A percentile compares a stretch with the other conserved stretches of the same genome.
Evolutionary conservation across 2,113 vertebrate species (phyloP).

Genomic region (Hemicordylus capensis): DNA sequence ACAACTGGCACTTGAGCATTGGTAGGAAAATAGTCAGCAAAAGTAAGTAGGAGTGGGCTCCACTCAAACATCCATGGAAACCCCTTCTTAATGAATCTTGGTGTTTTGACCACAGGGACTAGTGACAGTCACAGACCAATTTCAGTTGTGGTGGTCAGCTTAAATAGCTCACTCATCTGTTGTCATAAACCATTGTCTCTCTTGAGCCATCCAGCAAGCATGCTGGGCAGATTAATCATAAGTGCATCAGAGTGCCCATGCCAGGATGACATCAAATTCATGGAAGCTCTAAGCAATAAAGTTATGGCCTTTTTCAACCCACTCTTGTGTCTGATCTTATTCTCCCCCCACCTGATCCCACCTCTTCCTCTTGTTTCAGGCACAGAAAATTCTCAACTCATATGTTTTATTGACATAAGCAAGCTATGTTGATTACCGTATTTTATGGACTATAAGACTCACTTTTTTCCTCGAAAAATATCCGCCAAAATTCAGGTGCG

Average conservation of each 20-base stretch:
- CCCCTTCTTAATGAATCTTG: neutral
- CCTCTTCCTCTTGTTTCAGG: too few relatives aligned
- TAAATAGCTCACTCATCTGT: neutral
- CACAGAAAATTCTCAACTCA: neutral
- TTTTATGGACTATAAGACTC: too few relatives aligned
- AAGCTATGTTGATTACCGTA: neutral
- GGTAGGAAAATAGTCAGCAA: neutral
- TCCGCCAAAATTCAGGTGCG: too few relatives aligned
- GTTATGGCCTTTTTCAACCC: neutral
- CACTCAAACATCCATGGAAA: neutral
- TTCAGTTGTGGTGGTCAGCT: neutral
- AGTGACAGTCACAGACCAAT: neutral
- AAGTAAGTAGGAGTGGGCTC: neutral
- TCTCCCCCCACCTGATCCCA: too few relatives aligned
- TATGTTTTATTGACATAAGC: neutral
- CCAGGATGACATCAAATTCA: neutral
- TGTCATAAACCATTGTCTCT: neutral
- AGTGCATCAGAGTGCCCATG: neutral
- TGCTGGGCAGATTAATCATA: neutral
- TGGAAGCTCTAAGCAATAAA: neutral
- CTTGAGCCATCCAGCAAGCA: neutral
- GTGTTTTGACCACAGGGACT: neutral
- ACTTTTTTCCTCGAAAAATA: too few relatives aligned
- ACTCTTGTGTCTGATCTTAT: neutral
- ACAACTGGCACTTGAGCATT: neutral